phyloP scores from a whole-genome alignment of 1,140 invertebrate genomes.

The Pogonognathellus flavescens region DNA sequence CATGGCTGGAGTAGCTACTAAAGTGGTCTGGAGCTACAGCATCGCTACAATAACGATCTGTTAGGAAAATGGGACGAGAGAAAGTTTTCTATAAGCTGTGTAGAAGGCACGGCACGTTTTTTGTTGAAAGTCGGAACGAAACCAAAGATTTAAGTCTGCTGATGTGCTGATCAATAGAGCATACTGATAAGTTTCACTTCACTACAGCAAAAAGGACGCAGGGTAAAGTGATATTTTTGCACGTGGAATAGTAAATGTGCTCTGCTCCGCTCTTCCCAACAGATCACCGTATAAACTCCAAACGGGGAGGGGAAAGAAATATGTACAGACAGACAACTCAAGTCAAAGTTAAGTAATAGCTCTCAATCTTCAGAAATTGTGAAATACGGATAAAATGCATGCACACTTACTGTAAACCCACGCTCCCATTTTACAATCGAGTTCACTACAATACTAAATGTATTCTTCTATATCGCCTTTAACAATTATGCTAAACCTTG shows the following conservation, averaged over 20 bases:
- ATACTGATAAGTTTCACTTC: constrained; percentile 48
- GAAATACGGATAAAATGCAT: no score
- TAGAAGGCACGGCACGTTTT: constrained; percentile 42
- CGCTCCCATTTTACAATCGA: no score
- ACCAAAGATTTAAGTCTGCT: constrained; percentile 56
- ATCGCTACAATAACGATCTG: constrained; percentile 54
- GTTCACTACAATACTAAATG: no score
- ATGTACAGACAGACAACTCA: no score
- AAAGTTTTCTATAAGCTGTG: constrained; percentile 43
- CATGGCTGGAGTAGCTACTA: not conserved
- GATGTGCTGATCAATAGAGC: constrained; percentile 60
- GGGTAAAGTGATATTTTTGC: constrained; percentile 58
- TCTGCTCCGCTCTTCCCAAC: not conserved
- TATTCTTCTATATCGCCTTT: no score
- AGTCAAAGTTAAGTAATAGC: not conserved
- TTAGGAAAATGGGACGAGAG: constrained; percentile 32
- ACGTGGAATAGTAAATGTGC: constrained; percentile 55
- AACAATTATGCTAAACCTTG: no score
- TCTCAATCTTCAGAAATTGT: not conserved
- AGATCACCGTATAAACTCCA: no score
- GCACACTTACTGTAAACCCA: no score
- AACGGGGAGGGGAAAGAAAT: no score
- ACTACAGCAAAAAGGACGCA: constrained; percentile 25
- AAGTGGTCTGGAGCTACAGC: not conserved
- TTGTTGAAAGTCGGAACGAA: constrained; percentile 27